Evolutionary conservation across 2,888 invertebrate species (phyloP), one percentile per base, ranked within the genome.

Genomic region (Hyles lineata): DNA sequence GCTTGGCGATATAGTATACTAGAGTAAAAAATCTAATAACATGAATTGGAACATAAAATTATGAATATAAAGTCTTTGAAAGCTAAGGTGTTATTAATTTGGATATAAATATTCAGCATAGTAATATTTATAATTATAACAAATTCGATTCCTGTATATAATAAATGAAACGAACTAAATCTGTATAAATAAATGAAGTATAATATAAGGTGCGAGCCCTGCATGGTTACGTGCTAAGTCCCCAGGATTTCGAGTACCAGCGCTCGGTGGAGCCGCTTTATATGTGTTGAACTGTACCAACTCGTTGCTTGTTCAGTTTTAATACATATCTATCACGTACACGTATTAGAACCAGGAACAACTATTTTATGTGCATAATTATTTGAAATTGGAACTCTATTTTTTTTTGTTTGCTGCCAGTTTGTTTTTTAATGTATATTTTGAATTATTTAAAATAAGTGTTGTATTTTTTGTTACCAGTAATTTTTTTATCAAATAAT

Each of bases 281-380:
- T 89, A 87, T 89, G 88, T 88, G 89, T 87, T 87, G 87, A 87
- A 87, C 84, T 87, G 87, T 86, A 87, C 83, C 83, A 82, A 88
- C 88, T 87, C 85, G 78, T 82, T 86, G 81, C 77, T 82, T 61
- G 61, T 76, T 76, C 75, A 73, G 76, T 77, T 77, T 75, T 74
- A 78, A 78, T 83, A 80, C 80, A 80, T 85, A 87, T 87, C 15
- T 52, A 71, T 71, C 50, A 52, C 21, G 23, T 58, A 32, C 35
- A 35, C 52, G 72, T 58, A 25, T 67, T 25, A 58, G 21, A 43
- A 52, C 21, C 32, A 62, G 32, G 43, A 11, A 72, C 52, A 23
- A 55, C 21, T 63, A n/a, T 32, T 23, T 0, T 25, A 60, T 60
- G 60, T 0, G 17, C 1, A 60, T 60, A 55, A 55, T 55, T 55